Conservation (phyloP, 2,113 vertebrate genomes). For the Phalacrocorax brasilianus region DNA sequence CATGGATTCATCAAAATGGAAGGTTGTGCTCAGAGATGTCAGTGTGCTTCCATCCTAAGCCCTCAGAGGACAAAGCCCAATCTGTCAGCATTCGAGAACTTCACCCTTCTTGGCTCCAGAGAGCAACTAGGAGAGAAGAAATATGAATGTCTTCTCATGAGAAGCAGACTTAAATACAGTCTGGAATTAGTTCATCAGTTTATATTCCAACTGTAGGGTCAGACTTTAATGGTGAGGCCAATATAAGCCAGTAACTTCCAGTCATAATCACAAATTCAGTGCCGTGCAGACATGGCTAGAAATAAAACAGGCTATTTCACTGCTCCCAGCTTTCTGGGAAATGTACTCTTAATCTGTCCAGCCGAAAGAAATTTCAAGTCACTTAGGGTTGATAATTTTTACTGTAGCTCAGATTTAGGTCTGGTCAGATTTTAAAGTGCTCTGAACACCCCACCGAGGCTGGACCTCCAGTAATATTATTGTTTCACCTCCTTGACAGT, state of each 20-base stretch:
- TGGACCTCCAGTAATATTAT: background rate
- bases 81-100: background rate
- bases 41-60: background rate
- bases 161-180: background rate
- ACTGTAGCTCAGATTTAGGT: background rate
- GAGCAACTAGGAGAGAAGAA: background rate
- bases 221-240: slow-evolving; percentile 40
- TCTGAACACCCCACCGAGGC: background rate
- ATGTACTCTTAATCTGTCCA: background rate
- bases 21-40: background rate
- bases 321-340: slow-evolving; percentile 25
- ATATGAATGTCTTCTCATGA: background rate
- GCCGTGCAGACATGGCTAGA: background rate
- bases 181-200: slow-evolving; percentile 36
- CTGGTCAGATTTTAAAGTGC: background rate
- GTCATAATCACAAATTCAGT: slow-evolving; percentile 20
- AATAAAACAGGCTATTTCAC: background rate
- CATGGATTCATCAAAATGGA: background rate
- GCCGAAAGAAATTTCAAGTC: background rate
- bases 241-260: slow-evolving; percentile 39
- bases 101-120: background rate
- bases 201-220: background rate
- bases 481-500: background rate
- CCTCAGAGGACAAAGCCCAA: background rate
- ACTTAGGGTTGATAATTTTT: background rate